Percentiles rank a stretch among this genome's conserved stretches.
These are phyloP conservation scores for Champsocephalus esox DNA, from an alignment of 2,797 vertebrate genomes.

Conservation along the genomic window DNA sequence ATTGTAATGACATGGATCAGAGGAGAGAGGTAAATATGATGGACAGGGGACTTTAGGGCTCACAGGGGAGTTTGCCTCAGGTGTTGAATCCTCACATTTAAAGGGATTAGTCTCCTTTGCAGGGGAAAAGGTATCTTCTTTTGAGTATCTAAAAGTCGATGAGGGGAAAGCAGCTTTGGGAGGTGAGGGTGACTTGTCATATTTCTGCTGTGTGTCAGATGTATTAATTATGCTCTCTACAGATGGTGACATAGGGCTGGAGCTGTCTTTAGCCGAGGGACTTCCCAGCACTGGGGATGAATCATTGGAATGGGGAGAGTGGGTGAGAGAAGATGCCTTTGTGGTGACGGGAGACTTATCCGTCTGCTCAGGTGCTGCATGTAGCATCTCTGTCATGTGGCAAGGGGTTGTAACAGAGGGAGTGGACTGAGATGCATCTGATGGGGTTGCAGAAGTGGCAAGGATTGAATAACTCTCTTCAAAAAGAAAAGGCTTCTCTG, in stretches of 20 bases:
- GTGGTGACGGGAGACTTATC: constrained; percentile 77
- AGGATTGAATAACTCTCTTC: constrained; percentile 88
- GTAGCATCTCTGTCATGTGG: constrained; percentile 84
- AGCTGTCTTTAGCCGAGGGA: constrained; percentile 55
- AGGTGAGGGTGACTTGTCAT: constrained; percentile 70
- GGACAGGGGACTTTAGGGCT: constrained; percentile 75
- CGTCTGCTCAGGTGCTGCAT: constrained; percentile 55
- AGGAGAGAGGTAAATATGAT: constrained; percentile 68
- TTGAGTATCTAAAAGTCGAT: constrained; percentile 77
- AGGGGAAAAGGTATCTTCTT: constrained; percentile 60
- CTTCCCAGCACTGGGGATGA: constrained; percentile 66
- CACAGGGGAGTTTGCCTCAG: constrained; percentile 83
- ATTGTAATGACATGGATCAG: constrained; percentile 61
- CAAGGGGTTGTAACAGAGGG: constrained; percentile 94
- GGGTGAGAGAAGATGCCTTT: constrained; percentile 74
- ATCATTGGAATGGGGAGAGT: constrained; percentile 78
- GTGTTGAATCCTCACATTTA: constrained; percentile 83
- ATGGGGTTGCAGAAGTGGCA: constrained; percentile 90
- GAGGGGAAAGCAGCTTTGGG: constrained; percentile 77
- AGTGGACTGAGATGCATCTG: constrained; percentile 93
- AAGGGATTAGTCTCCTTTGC: constrained; percentile 75
- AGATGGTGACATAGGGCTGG: constrained; percentile 58
- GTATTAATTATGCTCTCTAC: constrained; percentile 46
- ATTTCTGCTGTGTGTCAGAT: constrained; percentile 57
- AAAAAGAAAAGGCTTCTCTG: constrained; percentile 87